Evolutionary conservation across 2,113 vertebrate species (phyloP).

Genomic region (Brachirus orientalis): DNA sequence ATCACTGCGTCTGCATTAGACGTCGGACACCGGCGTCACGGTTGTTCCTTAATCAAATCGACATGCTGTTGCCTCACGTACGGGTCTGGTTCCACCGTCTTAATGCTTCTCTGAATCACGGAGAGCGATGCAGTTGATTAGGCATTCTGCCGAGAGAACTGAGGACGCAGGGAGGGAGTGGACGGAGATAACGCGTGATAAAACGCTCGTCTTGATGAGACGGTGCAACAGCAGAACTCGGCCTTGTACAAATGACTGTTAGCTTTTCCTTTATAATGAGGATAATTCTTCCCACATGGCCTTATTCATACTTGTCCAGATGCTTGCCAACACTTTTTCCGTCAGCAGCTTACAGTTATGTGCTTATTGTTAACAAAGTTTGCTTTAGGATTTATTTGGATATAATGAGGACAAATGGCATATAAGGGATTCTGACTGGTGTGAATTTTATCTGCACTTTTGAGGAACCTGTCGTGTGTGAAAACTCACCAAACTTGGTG

Average conservation of each 20-base stretch:
- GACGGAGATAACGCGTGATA: constrained; percentile 47
- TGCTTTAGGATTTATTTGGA: constrained; percentile 9
- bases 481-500: no score
- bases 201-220: no score
- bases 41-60: constrained; percentile 32
- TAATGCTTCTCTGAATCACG: constrained; percentile 35
- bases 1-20: constrained; percentile 6
- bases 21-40: constrained; percentile 11
- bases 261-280: constrained; percentile 72
- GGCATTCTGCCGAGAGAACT: constrained; percentile 41
- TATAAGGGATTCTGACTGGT: no score
- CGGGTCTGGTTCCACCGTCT: constrained; percentile 25
- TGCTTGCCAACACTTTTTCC: constrained; percentile 51
- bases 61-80: no score
- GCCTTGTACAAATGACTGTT: no score
- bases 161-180: constrained; percentile 41
- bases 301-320: constrained; percentile 57
- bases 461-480: no score
- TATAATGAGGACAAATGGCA: no score
- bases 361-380: constrained; percentile 28
- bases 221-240: constrained; percentile 51
- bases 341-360: constrained; percentile 15
- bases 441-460: no score
- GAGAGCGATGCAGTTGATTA: constrained; percentile 61
- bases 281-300: constrained; percentile 76